Percentiles rank a stretch among this genome's conserved stretches.
These are phyloP conservation scores for Drosophila hamatofila DNA, from an alignment of 2,888 invertebrate species.

Conservation along the genomic window DNA sequence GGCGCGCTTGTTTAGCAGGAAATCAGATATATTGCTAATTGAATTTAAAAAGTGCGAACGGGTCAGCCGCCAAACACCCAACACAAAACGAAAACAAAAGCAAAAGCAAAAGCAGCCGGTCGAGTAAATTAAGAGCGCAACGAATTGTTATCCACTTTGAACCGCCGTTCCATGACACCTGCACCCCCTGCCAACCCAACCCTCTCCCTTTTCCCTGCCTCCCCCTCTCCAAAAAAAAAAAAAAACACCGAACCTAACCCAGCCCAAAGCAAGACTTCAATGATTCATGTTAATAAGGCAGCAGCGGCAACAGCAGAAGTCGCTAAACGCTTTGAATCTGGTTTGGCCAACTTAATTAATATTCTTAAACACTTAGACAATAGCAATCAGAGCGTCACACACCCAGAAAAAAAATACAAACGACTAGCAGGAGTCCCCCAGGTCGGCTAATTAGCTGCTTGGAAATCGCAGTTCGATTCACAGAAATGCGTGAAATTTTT, in stretches of 20 bases:
- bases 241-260: conserved; percentile 1
- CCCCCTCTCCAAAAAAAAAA: background rate
- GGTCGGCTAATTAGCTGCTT: conserved; percentile 38
- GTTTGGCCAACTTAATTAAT: conserved; percentile 65
- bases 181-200: background rate
- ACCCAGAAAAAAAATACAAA: conserved; percentile 2
- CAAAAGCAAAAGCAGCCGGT: conserved; percentile 15
- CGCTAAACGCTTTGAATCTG: conserved; percentile 56
- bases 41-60: conserved; percentile 59
- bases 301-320: conserved; percentile 21
- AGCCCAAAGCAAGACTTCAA: conserved; percentile 10
- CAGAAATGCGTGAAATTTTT: conserved; percentile 41
- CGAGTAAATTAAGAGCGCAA: conserved; percentile 51
- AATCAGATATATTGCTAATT: conserved; percentile 61
- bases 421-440: conserved; percentile 51
- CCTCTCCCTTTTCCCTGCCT: background rate
- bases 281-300: conserved; percentile 60
- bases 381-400: background rate
- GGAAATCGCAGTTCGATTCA: conserved; percentile 50
- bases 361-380: conserved; percentile 40
- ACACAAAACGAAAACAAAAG: conserved; percentile 6
- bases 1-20: conserved; percentile 46
- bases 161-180: conserved; percentile 7
- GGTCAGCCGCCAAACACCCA: conserved; percentile 29
- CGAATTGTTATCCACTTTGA: conserved; percentile 61